phyloP scores from a whole-genome alignment of 2,888 invertebrate species.

The Protonemura montana region DNA sequence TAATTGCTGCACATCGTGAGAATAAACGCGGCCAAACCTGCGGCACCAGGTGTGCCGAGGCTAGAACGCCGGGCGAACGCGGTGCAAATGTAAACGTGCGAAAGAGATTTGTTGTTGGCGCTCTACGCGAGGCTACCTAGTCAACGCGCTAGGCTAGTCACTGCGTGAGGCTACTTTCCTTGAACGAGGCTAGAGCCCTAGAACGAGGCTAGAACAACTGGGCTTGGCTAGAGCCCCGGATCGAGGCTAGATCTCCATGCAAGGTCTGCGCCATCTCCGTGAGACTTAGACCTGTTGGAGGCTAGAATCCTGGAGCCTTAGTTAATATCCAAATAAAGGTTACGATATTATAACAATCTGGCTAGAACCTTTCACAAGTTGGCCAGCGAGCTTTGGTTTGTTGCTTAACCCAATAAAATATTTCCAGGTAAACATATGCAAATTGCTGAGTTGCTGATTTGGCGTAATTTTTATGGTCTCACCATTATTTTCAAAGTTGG shows the following conservation, averaged over 20 bases:
- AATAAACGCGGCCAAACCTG: not conserved
- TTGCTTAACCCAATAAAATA: no score
- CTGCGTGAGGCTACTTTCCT: not conserved
- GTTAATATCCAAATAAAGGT: no score
- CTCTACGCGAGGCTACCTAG: not conserved
- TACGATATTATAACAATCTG: no score
- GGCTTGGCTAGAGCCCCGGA: not conserved
- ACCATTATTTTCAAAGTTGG: no score
- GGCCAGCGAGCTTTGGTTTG: no score
- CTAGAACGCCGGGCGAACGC: not conserved
- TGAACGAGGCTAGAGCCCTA: not conserved
- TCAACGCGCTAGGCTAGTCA: not conserved
- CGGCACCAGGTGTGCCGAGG: not conserved
- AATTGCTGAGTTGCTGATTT: no score
- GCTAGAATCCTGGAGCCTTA: no score
- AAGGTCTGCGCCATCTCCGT: no score
- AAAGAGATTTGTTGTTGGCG: not conserved
- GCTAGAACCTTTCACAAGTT: no score
- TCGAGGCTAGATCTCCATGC: not conserved
- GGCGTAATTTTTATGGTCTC: no score
- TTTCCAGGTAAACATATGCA: no score
- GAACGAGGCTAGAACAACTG: not conserved
- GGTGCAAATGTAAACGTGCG: slow-evolving; percentile 12
- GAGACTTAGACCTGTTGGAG: no score
- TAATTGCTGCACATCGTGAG: not conserved